phyloP scores from a whole-genome alignment of 2,113 vertebrate species.

The Epinephelus lanceolatus region DNA sequence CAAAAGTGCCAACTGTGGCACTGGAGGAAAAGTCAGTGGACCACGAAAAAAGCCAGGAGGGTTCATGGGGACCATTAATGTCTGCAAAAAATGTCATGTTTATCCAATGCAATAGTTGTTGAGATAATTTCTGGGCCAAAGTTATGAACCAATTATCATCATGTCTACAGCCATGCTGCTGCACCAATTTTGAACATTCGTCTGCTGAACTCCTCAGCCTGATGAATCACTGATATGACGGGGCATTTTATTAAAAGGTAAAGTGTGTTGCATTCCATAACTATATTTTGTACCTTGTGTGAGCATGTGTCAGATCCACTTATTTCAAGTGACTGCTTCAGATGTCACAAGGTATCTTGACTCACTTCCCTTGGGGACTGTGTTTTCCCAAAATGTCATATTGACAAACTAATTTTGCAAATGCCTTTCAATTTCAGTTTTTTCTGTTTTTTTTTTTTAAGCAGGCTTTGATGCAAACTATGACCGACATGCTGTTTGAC shows the following conservation, averaged over 20 bases:
- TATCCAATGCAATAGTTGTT: background rate
- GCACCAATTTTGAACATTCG: background rate
- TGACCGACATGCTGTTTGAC: slow-evolving; percentile 28
- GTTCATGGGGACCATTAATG: background rate
- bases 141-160: background rate
- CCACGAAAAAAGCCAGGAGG: background rate
- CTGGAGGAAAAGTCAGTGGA: background rate
- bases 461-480: slow-evolving; percentile 37
- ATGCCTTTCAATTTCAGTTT: slow-evolving; percentile 30
- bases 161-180: background rate
- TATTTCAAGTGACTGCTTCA: slow-evolving; percentile 41
- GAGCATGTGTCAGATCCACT: slow-evolving; percentile 57
- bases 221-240: slow-evolving; percentile 9
- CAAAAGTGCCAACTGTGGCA: background rate
- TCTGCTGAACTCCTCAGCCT: background rate
- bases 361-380: slow-evolving; percentile 42
- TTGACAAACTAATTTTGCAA: slow-evolving; percentile 56
- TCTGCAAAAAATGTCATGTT: too few species aligned
- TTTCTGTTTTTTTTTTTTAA: background rate
- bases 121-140: background rate
- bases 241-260: slow-evolving; percentile 31
- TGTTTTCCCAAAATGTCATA: slow-evolving; percentile 62
- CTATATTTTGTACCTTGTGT: slow-evolving; percentile 34
- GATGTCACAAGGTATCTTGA: slow-evolving; percentile 52
- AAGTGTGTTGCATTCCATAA: slow-evolving; percentile 6